Conservation (phyloP, 2,113 vertebrate species). For the Uria aalge region DNA sequence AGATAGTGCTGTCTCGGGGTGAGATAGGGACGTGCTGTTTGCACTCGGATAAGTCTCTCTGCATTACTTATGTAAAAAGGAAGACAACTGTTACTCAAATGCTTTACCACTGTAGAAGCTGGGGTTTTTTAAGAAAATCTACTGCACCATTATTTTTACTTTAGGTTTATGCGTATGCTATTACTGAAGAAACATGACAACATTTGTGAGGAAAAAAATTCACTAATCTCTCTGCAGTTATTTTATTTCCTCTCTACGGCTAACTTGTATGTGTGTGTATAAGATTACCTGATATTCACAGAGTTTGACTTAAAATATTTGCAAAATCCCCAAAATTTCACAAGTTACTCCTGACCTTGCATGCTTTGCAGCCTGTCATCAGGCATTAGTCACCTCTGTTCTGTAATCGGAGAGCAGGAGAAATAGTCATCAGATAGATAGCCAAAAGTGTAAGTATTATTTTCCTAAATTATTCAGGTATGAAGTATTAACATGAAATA, state of each 20-base stretch:
- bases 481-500: not conserved
- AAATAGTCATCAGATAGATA: not conserved
- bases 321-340: not conserved
- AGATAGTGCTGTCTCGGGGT: not conserved
- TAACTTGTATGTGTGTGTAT: not conserved
- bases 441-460: not conserved
- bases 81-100: not conserved
- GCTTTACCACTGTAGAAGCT: not conserved
- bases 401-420: not conserved
- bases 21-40: not conserved
- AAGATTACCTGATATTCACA: not conserved
- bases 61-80: not conserved
- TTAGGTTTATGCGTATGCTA: not conserved
- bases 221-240: not conserved
- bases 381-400: not conserved
- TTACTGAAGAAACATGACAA: not conserved
- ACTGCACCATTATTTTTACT: not conserved
- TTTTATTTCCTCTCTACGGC: not conserved
- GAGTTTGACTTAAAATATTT: not conserved
- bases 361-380: not conserved
- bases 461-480: not conserved
- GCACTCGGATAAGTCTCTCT: rapidly evolving
- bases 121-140: not conserved
- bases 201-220: not conserved
- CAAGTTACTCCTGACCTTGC: not conserved